These are phyloP conservation scores for Lonchura striata DNA, from an alignment of 2,113 vertebrate species.

Conservation along the genomic window DNA sequence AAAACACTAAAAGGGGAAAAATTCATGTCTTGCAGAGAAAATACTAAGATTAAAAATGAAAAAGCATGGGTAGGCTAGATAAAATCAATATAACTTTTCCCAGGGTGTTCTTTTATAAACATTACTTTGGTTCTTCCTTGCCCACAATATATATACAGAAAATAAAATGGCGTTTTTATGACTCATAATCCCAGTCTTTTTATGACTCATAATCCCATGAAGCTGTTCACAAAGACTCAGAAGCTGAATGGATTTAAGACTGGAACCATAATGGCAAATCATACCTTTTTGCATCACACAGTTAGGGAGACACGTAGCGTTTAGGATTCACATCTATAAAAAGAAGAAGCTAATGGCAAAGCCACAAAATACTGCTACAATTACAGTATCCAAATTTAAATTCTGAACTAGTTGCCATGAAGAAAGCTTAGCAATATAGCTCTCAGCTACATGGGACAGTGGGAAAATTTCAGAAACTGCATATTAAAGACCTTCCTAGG, in stretches of 20 bases:
- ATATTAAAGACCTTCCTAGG: neutral
- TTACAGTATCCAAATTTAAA: neutral
- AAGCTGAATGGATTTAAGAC: neutral
- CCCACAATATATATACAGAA: conserved; percentile 46
- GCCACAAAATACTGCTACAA: neutral
- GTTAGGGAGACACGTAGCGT: neutral
- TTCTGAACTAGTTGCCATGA: neutral
- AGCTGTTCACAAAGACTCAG: neutral
- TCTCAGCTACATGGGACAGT: neutral
- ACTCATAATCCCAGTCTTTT: neutral
- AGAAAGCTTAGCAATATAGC: neutral
- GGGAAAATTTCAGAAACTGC: neutral
- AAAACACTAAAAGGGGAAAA: conserved; percentile 49
- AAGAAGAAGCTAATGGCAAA: neutral
- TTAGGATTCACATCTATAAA: neutral
- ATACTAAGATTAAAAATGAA: conserved; percentile 44
- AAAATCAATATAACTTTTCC: conserved; percentile 58
- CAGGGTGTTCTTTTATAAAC: conserved; percentile 51
- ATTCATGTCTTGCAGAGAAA: conserved; percentile 20
- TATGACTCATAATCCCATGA: neutral
- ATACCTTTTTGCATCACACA: neutral
- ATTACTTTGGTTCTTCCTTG: conserved; percentile 44
- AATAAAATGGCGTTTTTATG: conserved; percentile 47
- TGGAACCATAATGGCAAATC: neutral
- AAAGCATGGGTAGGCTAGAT: conserved; percentile 24